A percentile compares a stretch with the other conserved stretches of the same genome.
These are phyloP conservation scores for Geotrupes spiniger DNA, from an alignment of 2,888 invertebrate genomes.

Conservation along the genomic window DNA sequence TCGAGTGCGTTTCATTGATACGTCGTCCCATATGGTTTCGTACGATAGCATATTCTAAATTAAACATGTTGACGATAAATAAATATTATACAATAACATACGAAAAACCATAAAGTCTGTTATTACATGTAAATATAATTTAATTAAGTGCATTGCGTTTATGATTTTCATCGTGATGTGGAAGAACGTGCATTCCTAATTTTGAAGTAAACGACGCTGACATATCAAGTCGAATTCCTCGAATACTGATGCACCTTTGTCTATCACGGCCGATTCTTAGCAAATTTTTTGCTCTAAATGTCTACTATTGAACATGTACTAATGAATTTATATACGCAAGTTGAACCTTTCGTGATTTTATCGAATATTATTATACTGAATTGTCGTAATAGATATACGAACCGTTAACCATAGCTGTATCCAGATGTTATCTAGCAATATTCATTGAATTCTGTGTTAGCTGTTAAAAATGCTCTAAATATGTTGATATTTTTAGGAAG, in stretches of 20 bases:
- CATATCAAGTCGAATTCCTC: conserved; percentile 14
- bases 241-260: background rate
- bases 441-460: conserved; percentile 40
- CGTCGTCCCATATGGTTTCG: background rate
- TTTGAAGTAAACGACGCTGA: background rate
- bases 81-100: conserved; percentile 23
- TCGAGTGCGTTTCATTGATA: too few species aligned
- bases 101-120: conserved; percentile 23
- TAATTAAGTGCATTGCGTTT: conserved; percentile 21
- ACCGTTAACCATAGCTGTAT: conserved; percentile 33
- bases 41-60: conserved; percentile 26
- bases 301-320: background rate
- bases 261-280: too few species aligned
- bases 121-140: too few species aligned
- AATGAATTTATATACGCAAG: conserved; percentile 10
- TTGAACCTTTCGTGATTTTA: conserved; percentile 21
- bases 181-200: background rate
- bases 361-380: conserved; percentile 13
- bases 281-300: background rate
- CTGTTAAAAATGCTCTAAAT: conserved; percentile 38
- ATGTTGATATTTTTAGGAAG: conserved; percentile 26
- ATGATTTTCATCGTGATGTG: conserved; percentile 2
- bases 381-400: conserved; percentile 15
- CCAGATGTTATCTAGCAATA: conserved; percentile 42
- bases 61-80: conserved; percentile 22